Conservation (phyloP, 2,113 vertebrate species). For the Hassar affinis region DNA sequence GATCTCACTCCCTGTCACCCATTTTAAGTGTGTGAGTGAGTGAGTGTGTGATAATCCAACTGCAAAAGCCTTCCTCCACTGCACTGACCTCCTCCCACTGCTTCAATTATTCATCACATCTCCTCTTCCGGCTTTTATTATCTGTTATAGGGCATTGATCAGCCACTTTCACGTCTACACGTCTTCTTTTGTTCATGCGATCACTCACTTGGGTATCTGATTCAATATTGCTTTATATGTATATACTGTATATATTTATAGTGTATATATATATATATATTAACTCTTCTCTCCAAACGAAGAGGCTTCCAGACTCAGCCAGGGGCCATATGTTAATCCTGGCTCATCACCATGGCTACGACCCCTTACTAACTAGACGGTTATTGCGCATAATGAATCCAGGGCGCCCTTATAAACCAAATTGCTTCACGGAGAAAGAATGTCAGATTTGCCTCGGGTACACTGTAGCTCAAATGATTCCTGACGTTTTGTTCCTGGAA, state of each 20-base stretch:
- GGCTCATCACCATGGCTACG: slow-evolving; percentile 42
- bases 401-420: slow-evolving; percentile 31
- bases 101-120: slow-evolving; percentile 50
- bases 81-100: slow-evolving; percentile 42
- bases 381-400: slow-evolving; percentile 32
- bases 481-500: slow-evolving; percentile 22
- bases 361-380: slow-evolving; percentile 37
- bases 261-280: too few species aligned
- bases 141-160: slow-evolving; percentile 27
- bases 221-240: background rate
- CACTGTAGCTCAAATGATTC: slow-evolving; percentile 4
- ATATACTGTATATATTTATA: too few species aligned
- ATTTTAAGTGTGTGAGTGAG: background rate
- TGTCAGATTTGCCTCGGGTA: slow-evolving; percentile 31
- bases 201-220: slow-evolving; percentile 38
- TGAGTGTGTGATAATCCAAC: slow-evolving; percentile 24
- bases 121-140: slow-evolving; percentile 22
- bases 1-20: background rate
- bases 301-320: slow-evolving; percentile 31
- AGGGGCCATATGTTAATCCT: slow-evolving; percentile 42
- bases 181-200: background rate
- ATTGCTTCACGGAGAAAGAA: slow-evolving; percentile 36
- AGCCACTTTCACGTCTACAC: slow-evolving; percentile 19
- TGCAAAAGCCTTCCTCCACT: slow-evolving; percentile 28
- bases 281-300: slow-evolving; percentile 22